A percentile compares a stretch with the other conserved stretches of the same genome.
phyloP scores from a whole-genome alignment of 2,888 invertebrate genomes.

The Drosophila paracracens region DNA sequence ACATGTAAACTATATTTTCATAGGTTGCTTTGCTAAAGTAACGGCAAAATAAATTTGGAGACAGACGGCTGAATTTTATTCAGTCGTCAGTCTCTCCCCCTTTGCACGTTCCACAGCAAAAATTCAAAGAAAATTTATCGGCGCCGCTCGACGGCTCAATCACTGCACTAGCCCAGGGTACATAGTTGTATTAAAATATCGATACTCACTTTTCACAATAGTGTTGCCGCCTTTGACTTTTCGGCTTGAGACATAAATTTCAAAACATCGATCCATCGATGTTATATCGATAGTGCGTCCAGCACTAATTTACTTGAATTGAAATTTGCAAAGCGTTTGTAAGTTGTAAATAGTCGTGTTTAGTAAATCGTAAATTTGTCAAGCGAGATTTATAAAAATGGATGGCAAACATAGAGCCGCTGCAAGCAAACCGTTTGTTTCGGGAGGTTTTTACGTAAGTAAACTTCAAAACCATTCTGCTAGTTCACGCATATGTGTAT shows the following conservation, averaged over 20 bases:
- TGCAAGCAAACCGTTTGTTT: slow-evolving; percentile 56
- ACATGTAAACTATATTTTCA: too few relatives aligned
- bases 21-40: too few relatives aligned
- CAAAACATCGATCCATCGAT: neutral
- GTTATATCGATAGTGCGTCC: neutral
- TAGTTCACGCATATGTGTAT: slow-evolving; percentile 10
- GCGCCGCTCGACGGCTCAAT: neutral
- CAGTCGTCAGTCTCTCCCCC: too few relatives aligned
- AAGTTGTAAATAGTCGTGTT: too few relatives aligned
- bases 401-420: slow-evolving; percentile 58
- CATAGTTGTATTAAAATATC: neutral
- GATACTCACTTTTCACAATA: too few relatives aligned
- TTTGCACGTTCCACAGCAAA: slow-evolving; percentile 21
- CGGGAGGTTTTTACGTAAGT: slow-evolving; percentile 75
- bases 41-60: too few relatives aligned
- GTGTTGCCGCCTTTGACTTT: neutral
- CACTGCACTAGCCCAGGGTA: neutral
- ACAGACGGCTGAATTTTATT: too few relatives aligned
- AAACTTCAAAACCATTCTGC: slow-evolving; percentile 9
- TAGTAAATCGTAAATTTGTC: neutral
- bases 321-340: neutral
- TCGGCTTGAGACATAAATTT: neutral
- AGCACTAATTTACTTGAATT: neutral
- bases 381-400: slow-evolving; percentile 44
- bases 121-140: neutral